Base-by-base conservation (phyloP, 2,888 invertebrate species). In the Hyposoter didymator region DNA sequence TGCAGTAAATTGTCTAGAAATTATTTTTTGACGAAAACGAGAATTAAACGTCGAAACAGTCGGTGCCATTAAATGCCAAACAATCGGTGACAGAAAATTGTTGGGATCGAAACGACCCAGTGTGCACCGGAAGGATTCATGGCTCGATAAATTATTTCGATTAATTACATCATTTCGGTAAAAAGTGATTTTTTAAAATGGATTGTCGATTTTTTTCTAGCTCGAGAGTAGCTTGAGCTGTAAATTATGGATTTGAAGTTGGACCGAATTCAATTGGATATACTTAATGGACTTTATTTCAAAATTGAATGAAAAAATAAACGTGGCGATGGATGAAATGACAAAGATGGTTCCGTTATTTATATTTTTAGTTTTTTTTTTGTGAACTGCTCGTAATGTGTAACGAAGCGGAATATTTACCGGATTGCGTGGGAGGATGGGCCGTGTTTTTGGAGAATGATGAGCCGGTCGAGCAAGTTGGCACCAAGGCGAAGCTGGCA, bases 401-500 rank as follows among this genome's bases (percentile, higher is more conserved):
- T 17, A 22, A 22, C 55, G 19, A 35, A 66, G 5, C 0, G 39
- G 17, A 35, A 70, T 69, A 73, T 80, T 86, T 49, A 86, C 86
- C 81, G 55, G 69, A 75, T 78, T 87, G 32, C 76, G 86, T 32
- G 82, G 62, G 47, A 87, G 59, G 32, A 88, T 89, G 14, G 91
- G 89, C 75, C 89, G 90, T 6, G 85, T 81, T 84, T 90, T 91
- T n/a, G 93, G 93, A n/a, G 90, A 91, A 87, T 93, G 92, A 87
- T 93, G 91, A 55, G 86, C 84, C n/a, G 92, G 93, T 82, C 90
- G 88, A 35, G 89, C 85, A 35, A 92, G 90, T 85, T 93, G 93
- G 49, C 89, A 88, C 93, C 93, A 93, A 17, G 93, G 93, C 22
- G 93, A 93, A n/a, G 93, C 93, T 1, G 90, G 91, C 17, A 92